Evolutionary conservation across 2,888 invertebrate species (phyloP).

Genomic region (Aphodius granarius): DNA sequence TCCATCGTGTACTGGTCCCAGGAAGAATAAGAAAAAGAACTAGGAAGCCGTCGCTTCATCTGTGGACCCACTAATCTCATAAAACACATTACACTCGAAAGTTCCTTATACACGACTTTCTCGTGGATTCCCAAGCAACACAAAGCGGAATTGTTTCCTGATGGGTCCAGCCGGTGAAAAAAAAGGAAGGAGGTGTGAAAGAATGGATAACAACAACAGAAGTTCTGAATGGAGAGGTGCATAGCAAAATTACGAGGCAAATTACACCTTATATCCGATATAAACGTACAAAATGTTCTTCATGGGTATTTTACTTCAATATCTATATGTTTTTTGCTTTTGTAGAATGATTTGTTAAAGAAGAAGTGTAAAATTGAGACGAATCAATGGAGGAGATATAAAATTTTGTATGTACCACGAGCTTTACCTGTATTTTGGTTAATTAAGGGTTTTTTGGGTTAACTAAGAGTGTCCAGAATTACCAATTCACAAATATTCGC

Average conservation of each 20-base stretch:
- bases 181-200: not conserved
- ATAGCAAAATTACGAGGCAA: not conserved
- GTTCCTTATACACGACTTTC: slow-evolving; percentile 4
- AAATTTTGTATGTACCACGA: no score
- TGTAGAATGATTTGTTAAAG: no score
- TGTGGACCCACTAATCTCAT: slow-evolving; percentile 12
- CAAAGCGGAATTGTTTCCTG: slow-evolving; percentile 7
- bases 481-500: no score
- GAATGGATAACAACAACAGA: not conserved
- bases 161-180: not conserved
- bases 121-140: slow-evolving; percentile 1
- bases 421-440: no score
- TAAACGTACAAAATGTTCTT: no score
- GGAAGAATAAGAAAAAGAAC: not conserved
- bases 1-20: not conserved
- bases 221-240: not conserved
- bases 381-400: no score
- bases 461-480: no score
- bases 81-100: slow-evolving; percentile 9
- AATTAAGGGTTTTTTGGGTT: no score
- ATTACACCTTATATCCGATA: no score
- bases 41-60: not conserved
- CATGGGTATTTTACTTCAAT: no score
- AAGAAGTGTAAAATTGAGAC: no score
- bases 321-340: no score